Base-by-base conservation (phyloP, 2,888 invertebrate genomes). In the Incurvaria masculella region DNA sequence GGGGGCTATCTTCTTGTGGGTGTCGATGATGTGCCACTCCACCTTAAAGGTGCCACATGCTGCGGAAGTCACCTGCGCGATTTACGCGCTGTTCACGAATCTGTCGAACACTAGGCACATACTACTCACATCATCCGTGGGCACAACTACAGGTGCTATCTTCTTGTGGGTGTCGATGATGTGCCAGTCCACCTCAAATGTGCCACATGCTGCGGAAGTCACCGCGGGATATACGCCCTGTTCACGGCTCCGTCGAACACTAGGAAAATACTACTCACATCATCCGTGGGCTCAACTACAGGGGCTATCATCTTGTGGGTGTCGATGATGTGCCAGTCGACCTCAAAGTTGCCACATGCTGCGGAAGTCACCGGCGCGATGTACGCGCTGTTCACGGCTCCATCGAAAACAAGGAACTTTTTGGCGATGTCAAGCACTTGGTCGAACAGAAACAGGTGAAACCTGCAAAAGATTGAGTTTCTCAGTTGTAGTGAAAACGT, bases 361-460 rank as follows among this genome's bases (percentile, higher is more conserved):
- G 58, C 53, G 11, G 61, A 57, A 11, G 64, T 61, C 0, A 83
- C 73, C 0, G 80, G 83, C 10, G 84, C 70, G 2, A 82, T 65
- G 55, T 65, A 82, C 42, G 82, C 65, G 55, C 84, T 80, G 52
- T 83, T 82, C 17, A 66, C 64, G 55, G 81, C 63, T 11, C 76
- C 79, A 54, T 87, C 84, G 48, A 83, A 76, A 0, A 83, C 65
- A 43, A 87, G 64, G 60, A 85, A 90, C 20, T 71, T 61, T 56
- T 87, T 85, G 45, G 85, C 79, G 1, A 87, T 62, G 11, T 80
- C 68, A 18, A 94, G 64, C 1, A 94, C 73, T 63, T 88, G 81
- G 6, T 81, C 80, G 62, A 93, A 93, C n/a, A 94, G 54, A 60
- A 88, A 82, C 42, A 78, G 78, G 62, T 94, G 92, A 61, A 91